A percentile compares a stretch with the other conserved stretches of the same genome.
Conservation (phyloP, 1,140 invertebrate genomes). For the fruit fly (Drosophila melanogaster) region Release_6_plus_ISO1_MT NC_004354.4:4750501-4751000, state of each 20-base stretch:
- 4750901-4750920: conserved; percentile 28
- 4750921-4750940: conserved; percentile 6
- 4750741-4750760: conserved; percentile 10
- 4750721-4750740: neutral
- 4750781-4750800: conserved; percentile 51
- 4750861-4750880: conserved; percentile 8
- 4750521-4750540: neutral
- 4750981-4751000: conserved; percentile 63
- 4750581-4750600: neutral
- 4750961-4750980: conserved; percentile 41
- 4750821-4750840: conserved; percentile 36
- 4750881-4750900: conserved; percentile 44
- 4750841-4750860: conserved; percentile 12
- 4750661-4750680: too few species aligned
- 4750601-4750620: too few species aligned
- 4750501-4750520: neutral
- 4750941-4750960: conserved; percentile 23
- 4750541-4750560: neutral
- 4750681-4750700: too few species aligned
- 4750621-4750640: neutral
- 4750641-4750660: neutral
- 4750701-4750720: neutral
- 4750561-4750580: neutral
- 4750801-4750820: conserved; percentile 47
- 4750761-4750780: conserved; percentile 50